Conservation (phyloP, 2,888 invertebrate species). For the Mechanitis messenoides region DNA sequence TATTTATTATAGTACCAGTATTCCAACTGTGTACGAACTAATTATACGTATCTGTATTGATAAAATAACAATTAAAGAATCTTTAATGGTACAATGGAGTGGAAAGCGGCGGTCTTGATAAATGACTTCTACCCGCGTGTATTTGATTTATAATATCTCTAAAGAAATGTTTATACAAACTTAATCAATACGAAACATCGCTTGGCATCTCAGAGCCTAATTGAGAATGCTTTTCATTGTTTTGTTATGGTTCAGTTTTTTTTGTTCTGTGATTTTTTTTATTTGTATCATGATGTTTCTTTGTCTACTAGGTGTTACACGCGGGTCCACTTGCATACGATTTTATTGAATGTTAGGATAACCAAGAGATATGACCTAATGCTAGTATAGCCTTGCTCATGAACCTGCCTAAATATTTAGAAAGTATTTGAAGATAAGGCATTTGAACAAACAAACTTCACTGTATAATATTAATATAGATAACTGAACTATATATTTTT, state of each 20-base stretch:
- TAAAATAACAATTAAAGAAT: conserved; percentile 73
- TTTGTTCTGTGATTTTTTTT: not conserved
- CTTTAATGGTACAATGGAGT: conserved; percentile 65
- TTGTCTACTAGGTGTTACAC: too few species aligned
- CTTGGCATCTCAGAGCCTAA: conserved; percentile 45
- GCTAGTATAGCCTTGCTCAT: too few species aligned
- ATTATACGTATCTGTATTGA: conserved; percentile 64
- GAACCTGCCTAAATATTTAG: too few species aligned
- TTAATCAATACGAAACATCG: conserved; percentile 68
- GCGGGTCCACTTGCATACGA: too few species aligned
- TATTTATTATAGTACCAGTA: conserved; percentile 29
- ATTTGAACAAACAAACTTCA: too few species aligned
- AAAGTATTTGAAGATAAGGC: too few species aligned
- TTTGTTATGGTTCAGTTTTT: conserved; percentile 11
- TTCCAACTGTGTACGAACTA: conserved; percentile 41
- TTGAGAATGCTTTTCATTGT: conserved; percentile 14
- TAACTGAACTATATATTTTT: conserved; percentile 5
- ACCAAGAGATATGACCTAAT: too few species aligned
- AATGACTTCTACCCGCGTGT: conserved; percentile 67
- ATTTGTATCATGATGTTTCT: too few species aligned
- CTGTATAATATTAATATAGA: too few species aligned
- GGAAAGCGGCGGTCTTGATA: conserved; percentile 63
- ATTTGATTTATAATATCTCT: conserved; percentile 73
- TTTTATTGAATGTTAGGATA: too few species aligned
- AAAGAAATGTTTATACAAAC: conserved; percentile 67